These are phyloP conservation scores for Acanthornis magna DNA, from an alignment of 2,797 vertebrate genomes.

Conservation along the genomic window DNA sequence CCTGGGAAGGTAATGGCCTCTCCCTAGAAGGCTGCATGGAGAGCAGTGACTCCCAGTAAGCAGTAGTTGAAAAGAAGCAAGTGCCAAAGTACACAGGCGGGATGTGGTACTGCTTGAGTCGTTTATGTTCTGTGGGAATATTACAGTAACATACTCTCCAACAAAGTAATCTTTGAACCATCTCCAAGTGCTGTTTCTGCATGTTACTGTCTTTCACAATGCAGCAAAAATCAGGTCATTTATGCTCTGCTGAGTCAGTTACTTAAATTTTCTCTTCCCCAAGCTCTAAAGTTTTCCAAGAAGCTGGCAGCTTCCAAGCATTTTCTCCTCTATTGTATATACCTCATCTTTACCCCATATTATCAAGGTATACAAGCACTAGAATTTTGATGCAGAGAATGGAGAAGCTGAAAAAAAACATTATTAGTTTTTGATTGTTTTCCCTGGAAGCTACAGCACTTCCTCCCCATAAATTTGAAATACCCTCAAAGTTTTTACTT, in stretches of 20 bases:
- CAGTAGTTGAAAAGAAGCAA: background rate
- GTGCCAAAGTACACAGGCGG: slow-evolving; percentile 22
- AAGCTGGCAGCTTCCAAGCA: background rate
- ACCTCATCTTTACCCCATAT: background rate
- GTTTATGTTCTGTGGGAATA: slow-evolving; percentile 28
- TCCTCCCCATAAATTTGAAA: background rate
- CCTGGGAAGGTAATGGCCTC: slow-evolving; percentile 11
- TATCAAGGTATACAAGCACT: background rate
- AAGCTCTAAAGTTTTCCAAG: background rate
- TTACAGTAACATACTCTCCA: background rate
- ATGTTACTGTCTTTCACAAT: slow-evolving; percentile 51
- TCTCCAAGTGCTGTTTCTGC: slow-evolving; percentile 55
- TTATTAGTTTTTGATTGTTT: background rate
- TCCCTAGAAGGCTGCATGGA: background rate
- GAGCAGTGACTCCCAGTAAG: slow-evolving; percentile 1
- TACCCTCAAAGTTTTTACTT: background rate
- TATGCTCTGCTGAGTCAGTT: slow-evolving; percentile 58
- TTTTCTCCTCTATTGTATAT: background rate
- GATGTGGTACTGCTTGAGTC: background rate
- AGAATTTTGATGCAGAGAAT: background rate
- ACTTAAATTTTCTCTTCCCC: slow-evolving; percentile 34
- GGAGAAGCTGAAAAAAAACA: background rate
- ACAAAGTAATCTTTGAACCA: slow-evolving; percentile 43
- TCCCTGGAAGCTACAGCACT: background rate
- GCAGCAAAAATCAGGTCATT: slow-evolving; percentile 31